These are phyloP conservation scores for Tiliacea aurago DNA, from an alignment of 2,888 invertebrate genomes.

Conservation along the genomic window DNA sequence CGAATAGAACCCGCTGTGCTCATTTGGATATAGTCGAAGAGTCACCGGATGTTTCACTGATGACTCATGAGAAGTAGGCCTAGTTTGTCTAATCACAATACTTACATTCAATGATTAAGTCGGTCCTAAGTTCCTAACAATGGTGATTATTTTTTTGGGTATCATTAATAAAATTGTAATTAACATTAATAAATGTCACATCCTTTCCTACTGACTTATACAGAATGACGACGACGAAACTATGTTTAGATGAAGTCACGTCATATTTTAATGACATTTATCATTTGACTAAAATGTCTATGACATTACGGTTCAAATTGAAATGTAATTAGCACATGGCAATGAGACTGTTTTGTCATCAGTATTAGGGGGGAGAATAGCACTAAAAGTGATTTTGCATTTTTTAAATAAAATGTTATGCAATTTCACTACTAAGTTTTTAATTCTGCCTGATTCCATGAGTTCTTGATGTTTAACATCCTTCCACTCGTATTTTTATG, in stretches of 20 bases:
- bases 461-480: too few species aligned
- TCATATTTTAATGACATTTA: not conserved
- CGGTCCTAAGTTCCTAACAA: not conserved
- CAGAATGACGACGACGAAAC: not conserved
- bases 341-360: not conserved
- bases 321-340: slow-evolving; percentile 4
- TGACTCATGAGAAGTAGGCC: not conserved
- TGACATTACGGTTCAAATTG: slow-evolving; percentile 1
- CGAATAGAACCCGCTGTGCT: not conserved
- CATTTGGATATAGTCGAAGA: not conserved
- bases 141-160: not conserved
- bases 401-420: not conserved
- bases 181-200: not conserved
- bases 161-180: not conserved
- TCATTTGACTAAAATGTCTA: slow-evolving; percentile 7
- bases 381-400: not conserved
- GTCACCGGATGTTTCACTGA: not conserved
- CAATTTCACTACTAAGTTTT: not conserved
- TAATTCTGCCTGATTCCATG: not conserved
- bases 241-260: too few species aligned
- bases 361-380: too few species aligned
- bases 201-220: not conserved
- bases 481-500: too few species aligned
- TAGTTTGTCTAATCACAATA: not conserved
- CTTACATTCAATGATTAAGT: not conserved